Evolutionary conservation across 1,140 invertebrate genomes (phyloP).

Genomic region (Melanaphis sacchari): DNA sequence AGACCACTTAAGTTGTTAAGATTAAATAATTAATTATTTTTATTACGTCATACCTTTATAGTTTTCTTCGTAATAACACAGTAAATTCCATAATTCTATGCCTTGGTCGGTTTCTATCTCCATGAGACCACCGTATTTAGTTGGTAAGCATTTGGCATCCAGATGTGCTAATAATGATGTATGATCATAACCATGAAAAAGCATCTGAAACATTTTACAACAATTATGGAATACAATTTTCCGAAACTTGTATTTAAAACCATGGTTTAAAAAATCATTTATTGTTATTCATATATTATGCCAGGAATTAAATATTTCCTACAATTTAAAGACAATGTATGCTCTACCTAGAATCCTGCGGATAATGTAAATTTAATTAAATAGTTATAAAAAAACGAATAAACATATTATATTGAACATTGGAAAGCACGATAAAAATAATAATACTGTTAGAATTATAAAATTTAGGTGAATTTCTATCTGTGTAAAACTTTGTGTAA

Average conservation of each 20-base stretch:
- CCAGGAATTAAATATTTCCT: not conserved
- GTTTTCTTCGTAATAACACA: slow-evolving; percentile 67
- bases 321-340: not conserved
- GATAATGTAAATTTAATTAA: not conserved
- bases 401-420: not conserved
- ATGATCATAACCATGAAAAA: slow-evolving; percentile 78
- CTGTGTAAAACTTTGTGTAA: not conserved
- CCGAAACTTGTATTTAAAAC: not conserved
- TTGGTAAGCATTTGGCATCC: slow-evolving; percentile 71
- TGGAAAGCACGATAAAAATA: not conserved
- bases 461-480: not conserved
- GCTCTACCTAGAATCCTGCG: not conserved
- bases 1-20: not conserved
- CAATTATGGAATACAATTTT: not conserved
- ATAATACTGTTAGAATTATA: not conserved
- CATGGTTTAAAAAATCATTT: not conserved
- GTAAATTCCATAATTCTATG: slow-evolving; percentile 66
- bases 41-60: slow-evolving; percentile 66
- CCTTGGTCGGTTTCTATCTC: slow-evolving; percentile 66
- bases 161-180: slow-evolving; percentile 72
- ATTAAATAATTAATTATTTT: not conserved
- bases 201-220: slow-evolving; percentile 65
- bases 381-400: not conserved
- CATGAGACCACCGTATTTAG: slow-evolving; percentile 73
- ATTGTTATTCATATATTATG: not conserved